Conservation (phyloP, 2,888 invertebrate species). For the Eupelmus urozonus region DNA sequence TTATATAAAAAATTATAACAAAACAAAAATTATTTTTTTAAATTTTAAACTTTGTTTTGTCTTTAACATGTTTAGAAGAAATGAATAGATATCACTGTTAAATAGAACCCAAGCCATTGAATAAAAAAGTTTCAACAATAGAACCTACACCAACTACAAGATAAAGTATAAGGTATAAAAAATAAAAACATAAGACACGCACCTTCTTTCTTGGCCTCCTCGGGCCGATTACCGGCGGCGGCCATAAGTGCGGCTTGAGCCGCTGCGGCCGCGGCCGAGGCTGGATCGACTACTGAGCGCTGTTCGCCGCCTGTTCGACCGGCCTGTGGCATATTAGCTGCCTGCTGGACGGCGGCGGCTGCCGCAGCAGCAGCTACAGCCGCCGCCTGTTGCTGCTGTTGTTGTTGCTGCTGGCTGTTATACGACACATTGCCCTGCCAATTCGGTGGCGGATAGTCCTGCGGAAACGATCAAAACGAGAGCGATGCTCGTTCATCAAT, state of each 20-base stretch:
- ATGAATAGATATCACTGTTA: background rate
- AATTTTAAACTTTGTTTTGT: no score
- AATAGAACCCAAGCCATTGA: constrained; percentile 6
- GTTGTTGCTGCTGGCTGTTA: constrained; percentile 71
- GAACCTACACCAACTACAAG: no score
- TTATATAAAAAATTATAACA: no score
- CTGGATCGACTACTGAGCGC: constrained; percentile 46
- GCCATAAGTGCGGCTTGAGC: constrained; percentile 66
- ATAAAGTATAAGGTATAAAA: constrained; percentile 8
- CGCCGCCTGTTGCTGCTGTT: constrained; percentile 57
- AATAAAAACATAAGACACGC: constrained; percentile 41
- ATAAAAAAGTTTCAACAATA: constrained; percentile 8
- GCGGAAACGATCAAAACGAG: constrained; percentile 60
- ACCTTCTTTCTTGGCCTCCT: constrained; percentile 77
- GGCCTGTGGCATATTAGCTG: constrained; percentile 37
- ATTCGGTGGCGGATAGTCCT: constrained; percentile 75
- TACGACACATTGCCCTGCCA: constrained; percentile 74
- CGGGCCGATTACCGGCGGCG: constrained; percentile 69
- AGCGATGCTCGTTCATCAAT: no score
- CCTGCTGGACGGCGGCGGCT: constrained; percentile 42
- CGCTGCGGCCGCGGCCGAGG: constrained; percentile 51
- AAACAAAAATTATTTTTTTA: no score
- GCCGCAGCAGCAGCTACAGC: constrained; percentile 59
- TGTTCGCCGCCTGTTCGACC: constrained; percentile 15
- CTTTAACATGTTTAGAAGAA: no score